Evolutionary conservation across 1,140 invertebrate genomes (phyloP).

Genomic region (Drusus annulatus): DNA sequence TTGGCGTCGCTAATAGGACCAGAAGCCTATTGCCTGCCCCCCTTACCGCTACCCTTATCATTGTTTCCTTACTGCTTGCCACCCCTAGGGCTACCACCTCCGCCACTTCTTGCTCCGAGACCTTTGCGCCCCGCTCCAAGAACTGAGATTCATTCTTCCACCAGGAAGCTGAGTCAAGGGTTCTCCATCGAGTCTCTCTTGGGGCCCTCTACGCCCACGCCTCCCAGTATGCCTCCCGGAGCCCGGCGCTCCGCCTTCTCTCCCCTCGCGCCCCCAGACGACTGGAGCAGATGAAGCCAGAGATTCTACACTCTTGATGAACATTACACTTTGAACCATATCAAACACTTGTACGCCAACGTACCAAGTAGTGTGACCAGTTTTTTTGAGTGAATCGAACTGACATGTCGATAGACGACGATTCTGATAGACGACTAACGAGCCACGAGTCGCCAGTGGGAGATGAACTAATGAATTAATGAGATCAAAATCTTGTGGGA

Average conservation of each 20-base stretch:
- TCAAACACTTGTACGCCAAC: too few relatives aligned
- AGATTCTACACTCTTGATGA: background rate
- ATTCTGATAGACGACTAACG: too few relatives aligned
- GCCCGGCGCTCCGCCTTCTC: slow-evolving; percentile 68
- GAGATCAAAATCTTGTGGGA: too few relatives aligned
- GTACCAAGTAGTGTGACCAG: too few relatives aligned
- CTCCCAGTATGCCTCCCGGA: slow-evolving; percentile 60
- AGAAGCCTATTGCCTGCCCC: slow-evolving; percentile 67
- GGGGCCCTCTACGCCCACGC: slow-evolving; percentile 54
- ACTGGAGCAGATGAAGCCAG: slow-evolving; percentile 70
- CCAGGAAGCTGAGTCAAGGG: slow-evolving; percentile 65
- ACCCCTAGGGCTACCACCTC: slow-evolving; percentile 32
- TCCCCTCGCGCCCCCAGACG: slow-evolving; percentile 68
- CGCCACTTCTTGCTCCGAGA: slow-evolving; percentile 64
- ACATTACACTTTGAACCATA: too few relatives aligned
- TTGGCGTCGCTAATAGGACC: slow-evolving; percentile 67
- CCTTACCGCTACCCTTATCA: slow-evolving; percentile 65
- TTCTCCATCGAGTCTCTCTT: slow-evolving; percentile 71
- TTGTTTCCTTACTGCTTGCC: slow-evolving; percentile 63
- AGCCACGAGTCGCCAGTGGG: too few relatives aligned
- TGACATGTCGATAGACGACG: too few relatives aligned
- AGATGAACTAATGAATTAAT: too few relatives aligned
- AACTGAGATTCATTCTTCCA: slow-evolving; percentile 61
- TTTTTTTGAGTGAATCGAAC: too few relatives aligned
- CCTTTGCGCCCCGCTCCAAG: slow-evolving; percentile 66